Evolutionary conservation across 2,797 vertebrate species (phyloP), one percentile per base, ranked within the genome.

Genomic region (Notolepis coatsorum): DNA sequence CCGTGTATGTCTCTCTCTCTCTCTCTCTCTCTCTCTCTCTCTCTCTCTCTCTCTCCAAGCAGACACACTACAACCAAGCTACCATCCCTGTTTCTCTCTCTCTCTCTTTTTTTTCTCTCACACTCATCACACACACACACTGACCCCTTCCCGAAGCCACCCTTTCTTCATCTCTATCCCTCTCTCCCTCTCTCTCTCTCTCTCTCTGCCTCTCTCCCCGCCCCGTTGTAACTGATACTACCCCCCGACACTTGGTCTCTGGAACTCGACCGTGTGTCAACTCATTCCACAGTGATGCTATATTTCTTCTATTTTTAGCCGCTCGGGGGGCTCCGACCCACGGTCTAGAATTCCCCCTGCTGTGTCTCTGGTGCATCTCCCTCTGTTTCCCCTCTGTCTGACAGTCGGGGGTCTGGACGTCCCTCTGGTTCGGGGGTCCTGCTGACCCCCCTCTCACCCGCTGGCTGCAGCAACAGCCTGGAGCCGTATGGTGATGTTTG

Each of bases 271-370:
- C 38, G 17, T 35, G 31, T 42, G 57, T 46, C 10, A 5, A 67
- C 43, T 53, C 68, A 68, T 79, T 82, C 68, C 72, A 77, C 6
- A 17, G 75, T 75, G 72, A 84, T n/a, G 71, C 57, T 83, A n/a
- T 70, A 66, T 72, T 65, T 84, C 84, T 65, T 84, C 84, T 90
- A 89, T 88, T 89, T 84, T 76, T 90, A 90, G 81, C 71, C 0
- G 0, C 50, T n/a, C n/a, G n/a, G n/a, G 10, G 53, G 64, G 76
- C 71, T 66, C 61, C 7, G 61, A n/a, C n/a, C n/a, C n/a, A n/a
- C n/a, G n/a, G n/a, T n/a, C n/a, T n/a, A n/a, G n/a, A n/a, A n/a
- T n/a, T n/a, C n/a, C n/a, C n/a, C n/a, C n/a, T n/a, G 68, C 74
- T 70, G 72, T 25, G 63, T 75, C 61, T 61, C 30, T 68, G 77